Evolutionary conservation across 1,140 invertebrate species (phyloP).

Genomic region (Dryas iulia): DNA sequence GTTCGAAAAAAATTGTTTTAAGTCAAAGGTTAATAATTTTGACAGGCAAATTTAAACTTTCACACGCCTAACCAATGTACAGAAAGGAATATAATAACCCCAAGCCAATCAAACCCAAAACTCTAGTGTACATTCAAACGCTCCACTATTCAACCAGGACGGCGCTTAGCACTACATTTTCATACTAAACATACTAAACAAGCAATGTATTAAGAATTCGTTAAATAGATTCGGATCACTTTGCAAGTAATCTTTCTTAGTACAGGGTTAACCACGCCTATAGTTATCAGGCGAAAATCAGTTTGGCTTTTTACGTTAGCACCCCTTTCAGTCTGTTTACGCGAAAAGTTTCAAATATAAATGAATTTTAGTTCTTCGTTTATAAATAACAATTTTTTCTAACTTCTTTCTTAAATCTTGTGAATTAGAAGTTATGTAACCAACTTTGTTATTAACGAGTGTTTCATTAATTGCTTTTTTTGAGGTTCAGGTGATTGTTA

Average conservation of each 20-base stretch:
- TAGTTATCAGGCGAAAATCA: slow-evolving; percentile 54
- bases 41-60: too few relatives aligned
- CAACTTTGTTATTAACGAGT: neutral
- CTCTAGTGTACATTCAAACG: too few relatives aligned
- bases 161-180: too few relatives aligned
- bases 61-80: too few relatives aligned
- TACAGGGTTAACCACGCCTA: slow-evolving; percentile 21
- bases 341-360: slow-evolving; percentile 41
- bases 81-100: too few relatives aligned
- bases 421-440: slow-evolving; percentile 26
- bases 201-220: neutral
- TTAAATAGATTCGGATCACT: neutral
- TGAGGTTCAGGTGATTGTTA: neutral
- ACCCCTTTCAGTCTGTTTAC: slow-evolving; percentile 47
- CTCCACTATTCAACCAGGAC: too few relatives aligned
- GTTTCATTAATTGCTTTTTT: neutral
- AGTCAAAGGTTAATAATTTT: too few relatives aligned
- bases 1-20: too few relatives aligned
- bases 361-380: slow-evolving; percentile 44
- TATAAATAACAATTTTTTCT: slow-evolving; percentile 36
- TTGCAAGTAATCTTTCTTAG: neutral
- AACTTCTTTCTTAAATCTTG: slow-evolving; percentile 25
- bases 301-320: slow-evolving; percentile 52
- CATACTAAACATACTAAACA: neutral
- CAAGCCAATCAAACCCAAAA: too few relatives aligned